Evolutionary conservation across 2,113 vertebrate species (phyloP).

Genomic region (Otocyon megalotis): DNA sequence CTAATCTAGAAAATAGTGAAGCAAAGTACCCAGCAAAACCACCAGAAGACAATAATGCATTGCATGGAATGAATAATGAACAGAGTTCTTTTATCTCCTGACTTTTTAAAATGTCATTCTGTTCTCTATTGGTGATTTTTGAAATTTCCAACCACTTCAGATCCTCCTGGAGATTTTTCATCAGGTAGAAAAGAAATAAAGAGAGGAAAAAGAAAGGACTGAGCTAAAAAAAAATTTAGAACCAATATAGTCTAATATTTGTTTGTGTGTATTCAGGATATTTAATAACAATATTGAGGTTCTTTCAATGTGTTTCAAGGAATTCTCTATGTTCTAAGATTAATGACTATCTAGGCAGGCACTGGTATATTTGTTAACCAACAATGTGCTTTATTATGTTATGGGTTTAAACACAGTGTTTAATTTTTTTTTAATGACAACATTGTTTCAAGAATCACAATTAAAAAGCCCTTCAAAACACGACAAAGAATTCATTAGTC

Average conservation of each 20-base stretch:
- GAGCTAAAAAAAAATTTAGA: not conserved
- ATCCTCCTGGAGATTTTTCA: not conserved
- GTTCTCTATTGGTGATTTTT: not conserved
- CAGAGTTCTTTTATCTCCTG: not conserved
- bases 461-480: slow-evolving; percentile 76
- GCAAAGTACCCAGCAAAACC: not conserved
- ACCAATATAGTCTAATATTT: not conserved
- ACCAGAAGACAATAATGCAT: not conserved
- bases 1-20: not conserved
- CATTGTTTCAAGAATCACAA: slow-evolving; percentile 70
- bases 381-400: not conserved
- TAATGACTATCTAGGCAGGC: not conserved
- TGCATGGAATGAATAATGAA: not conserved
- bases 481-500: slow-evolving; percentile 80
- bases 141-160: not conserved
- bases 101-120: not conserved
- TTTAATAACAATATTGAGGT: not conserved
- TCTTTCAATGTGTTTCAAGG: not conserved
- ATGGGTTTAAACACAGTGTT: not conserved
- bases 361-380: not conserved
- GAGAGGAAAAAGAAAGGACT: not conserved
- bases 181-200: not conserved
- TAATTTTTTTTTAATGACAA: slow-evolving; percentile 75
- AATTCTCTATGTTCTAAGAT: not conserved
- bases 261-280: not conserved